Conservation (phyloP, 2,113 vertebrate genomes). For the Xerus inauris region DNA sequence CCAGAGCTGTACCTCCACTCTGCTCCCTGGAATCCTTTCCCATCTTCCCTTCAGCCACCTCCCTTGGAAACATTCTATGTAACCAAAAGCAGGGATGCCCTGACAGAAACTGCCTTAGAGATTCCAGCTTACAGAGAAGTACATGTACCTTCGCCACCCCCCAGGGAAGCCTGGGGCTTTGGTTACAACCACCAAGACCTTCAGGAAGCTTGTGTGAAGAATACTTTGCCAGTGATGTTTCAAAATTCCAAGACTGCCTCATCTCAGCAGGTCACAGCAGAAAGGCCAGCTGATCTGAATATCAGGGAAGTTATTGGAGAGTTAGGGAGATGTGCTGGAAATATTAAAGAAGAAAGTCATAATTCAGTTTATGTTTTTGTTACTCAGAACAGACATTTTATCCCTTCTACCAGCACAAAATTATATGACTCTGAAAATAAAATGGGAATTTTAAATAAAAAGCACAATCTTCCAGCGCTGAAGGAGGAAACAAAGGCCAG, state of each 20-base stretch:
- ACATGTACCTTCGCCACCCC: slow-evolving; percentile 1
- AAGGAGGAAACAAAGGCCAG: slow-evolving; percentile 45
- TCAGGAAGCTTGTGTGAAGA: slow-evolving; percentile 61
- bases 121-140: slow-evolving; percentile 72
- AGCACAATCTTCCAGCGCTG: background rate
- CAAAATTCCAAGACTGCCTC: background rate
- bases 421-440: slow-evolving; percentile 72
- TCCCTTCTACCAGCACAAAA: slow-evolving; percentile 55
- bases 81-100: slow-evolving; percentile 84
- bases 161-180: slow-evolving; percentile 66
- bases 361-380: slow-evolving; percentile 64
- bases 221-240: slow-evolving; percentile 34
- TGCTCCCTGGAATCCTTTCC: slow-evolving; percentile 9
- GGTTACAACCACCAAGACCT: background rate
- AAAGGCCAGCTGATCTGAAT: slow-evolving; percentile 59
- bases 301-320: slow-evolving; percentile 14
- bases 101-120: slow-evolving; percentile 83
- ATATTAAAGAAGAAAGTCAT: slow-evolving; percentile 41
- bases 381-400: slow-evolving; percentile 73
- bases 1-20: slow-evolving; percentile 28
- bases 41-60: slow-evolving; percentile 60
- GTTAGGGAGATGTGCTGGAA: background rate
- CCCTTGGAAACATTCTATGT: slow-evolving; percentile 78
- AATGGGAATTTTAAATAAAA: slow-evolving; percentile 63
- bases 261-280: slow-evolving; percentile 59